Evolutionary conservation across 1,140 invertebrate species (phyloP).

Genomic region (Elymnias hypermnestra): DNA sequence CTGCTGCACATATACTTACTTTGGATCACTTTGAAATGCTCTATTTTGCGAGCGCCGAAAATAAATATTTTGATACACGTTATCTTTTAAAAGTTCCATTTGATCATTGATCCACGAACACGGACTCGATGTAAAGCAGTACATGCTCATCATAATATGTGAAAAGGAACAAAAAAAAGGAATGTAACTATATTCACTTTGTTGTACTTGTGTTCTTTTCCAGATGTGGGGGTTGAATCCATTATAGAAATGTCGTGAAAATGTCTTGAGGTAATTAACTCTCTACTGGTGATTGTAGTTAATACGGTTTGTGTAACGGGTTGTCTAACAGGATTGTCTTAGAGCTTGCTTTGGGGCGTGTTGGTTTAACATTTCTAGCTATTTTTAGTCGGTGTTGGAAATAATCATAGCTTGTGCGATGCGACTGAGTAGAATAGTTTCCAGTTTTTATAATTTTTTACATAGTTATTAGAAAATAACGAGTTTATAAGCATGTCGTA

Average conservation of each 20-base stretch:
- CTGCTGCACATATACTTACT: no score
- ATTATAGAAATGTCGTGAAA: constrained; percentile 75
- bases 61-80: background rate
- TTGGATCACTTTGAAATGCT: no score
- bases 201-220: constrained; percentile 76
- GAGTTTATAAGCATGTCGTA: constrained; percentile 1
- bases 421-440: constrained; percentile 1
- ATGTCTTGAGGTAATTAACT: constrained; percentile 75
- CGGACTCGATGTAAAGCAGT: constrained; percentile 72
- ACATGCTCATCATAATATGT: constrained; percentile 37
- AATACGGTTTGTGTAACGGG: constrained; percentile 50
- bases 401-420: background rate
- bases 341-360: constrained; percentile 7
- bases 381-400: constrained; percentile 2
- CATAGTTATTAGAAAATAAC: background rate
- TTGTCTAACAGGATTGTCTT: constrained; percentile 22
- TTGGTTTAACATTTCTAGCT: constrained; percentile 3
- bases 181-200: constrained; percentile 68
- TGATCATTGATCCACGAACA: constrained; percentile 31
- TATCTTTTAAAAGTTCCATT: constrained; percentile 2
- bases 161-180: constrained; percentile 38
- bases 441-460: background rate
- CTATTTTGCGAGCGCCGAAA: background rate
- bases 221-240: constrained; percentile 75
- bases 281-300: constrained; percentile 71